phyloP scores from a whole-genome alignment of 53 echinoderm and acorn worm species.

The Pentamera pediparva region DNA sequence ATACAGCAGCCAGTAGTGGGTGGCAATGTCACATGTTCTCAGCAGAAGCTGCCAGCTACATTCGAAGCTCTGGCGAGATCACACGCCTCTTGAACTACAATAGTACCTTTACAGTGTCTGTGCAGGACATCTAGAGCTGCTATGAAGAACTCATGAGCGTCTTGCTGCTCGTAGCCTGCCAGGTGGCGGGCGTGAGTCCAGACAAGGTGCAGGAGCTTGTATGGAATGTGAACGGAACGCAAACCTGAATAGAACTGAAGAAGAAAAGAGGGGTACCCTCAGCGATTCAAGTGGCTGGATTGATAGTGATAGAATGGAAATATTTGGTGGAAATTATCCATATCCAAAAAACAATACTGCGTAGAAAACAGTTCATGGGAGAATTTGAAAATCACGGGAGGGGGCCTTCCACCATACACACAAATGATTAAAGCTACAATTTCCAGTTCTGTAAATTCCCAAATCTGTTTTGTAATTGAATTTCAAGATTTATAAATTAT shows the following conservation, averaged over 20 bases:
- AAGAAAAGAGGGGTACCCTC: background rate
- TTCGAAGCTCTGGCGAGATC: too few species aligned
- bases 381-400: background rate
- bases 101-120: conserved; percentile 99
- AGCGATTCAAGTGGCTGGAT: background rate
- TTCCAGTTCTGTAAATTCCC: too few species aligned
- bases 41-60: too few species aligned
- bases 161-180: conserved; percentile 98
- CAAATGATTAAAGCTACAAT: too few species aligned
- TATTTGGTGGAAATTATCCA: background rate
- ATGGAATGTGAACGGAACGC: conserved; percentile 99
- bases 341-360: background rate
- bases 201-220: conserved; percentile 88
- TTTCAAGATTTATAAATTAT: too few species aligned
- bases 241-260: conserved; percentile 92
- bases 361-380: background rate
- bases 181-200: conserved; percentile 99
- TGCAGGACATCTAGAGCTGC: conserved; percentile 96
- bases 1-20: too few species aligned
- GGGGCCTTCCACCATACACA: too few species aligned
- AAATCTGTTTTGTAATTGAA: too few species aligned
- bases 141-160: conserved; percentile 98
- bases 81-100: too few species aligned
- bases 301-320: too few species aligned
- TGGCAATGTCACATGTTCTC: too few species aligned